Evolutionary conservation across 1,140 invertebrate genomes (phyloP).

Genomic region (Chrysoperla carnea): DNA sequence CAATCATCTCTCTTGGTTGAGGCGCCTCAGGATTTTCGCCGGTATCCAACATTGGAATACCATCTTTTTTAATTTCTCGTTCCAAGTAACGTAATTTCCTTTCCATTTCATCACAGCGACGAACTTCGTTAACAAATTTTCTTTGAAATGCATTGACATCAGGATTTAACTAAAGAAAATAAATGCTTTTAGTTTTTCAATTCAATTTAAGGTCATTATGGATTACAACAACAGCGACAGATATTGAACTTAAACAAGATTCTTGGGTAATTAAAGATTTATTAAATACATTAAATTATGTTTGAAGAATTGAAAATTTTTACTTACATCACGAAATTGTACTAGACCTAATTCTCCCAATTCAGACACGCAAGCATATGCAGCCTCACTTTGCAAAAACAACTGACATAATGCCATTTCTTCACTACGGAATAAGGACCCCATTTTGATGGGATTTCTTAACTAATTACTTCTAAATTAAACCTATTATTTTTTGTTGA

Average conservation of each 20-base stretch:
- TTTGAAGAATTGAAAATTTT: too few species aligned
- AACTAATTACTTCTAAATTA: too few species aligned
- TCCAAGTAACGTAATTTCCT: slow-evolving; percentile 88
- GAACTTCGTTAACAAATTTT: slow-evolving; percentile 89
- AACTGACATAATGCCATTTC: slow-evolving; percentile 85
- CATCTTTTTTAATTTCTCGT: slow-evolving; percentile 96
- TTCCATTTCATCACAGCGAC: slow-evolving; percentile 92
- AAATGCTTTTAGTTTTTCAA: background rate
- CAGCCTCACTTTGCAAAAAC: slow-evolving; percentile 82
- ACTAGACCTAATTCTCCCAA: slow-evolving; percentile 84
- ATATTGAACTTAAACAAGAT: too few species aligned
- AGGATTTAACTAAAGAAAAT: slow-evolving; percentile 57
- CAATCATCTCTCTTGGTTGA: slow-evolving; percentile 97
- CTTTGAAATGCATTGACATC: slow-evolving; percentile 92
- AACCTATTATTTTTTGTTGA: too few species aligned
- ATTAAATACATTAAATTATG: too few species aligned
- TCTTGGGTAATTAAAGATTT: too few species aligned
- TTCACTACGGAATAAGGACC: slow-evolving; percentile 70
- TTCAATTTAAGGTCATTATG: too few species aligned
- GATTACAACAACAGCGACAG: too few species aligned
- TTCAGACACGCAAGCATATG: slow-evolving; percentile 84
- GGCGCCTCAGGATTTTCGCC: slow-evolving; percentile 97
- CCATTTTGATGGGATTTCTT: slow-evolving; percentile 29
- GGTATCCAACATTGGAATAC: slow-evolving; percentile 90
- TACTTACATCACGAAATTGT: slow-evolving; percentile 79